These are phyloP conservation scores for Pilophorus perplexus DNA, from an alignment of 2,888 invertebrate genomes.

Conservation along the genomic window DNA sequence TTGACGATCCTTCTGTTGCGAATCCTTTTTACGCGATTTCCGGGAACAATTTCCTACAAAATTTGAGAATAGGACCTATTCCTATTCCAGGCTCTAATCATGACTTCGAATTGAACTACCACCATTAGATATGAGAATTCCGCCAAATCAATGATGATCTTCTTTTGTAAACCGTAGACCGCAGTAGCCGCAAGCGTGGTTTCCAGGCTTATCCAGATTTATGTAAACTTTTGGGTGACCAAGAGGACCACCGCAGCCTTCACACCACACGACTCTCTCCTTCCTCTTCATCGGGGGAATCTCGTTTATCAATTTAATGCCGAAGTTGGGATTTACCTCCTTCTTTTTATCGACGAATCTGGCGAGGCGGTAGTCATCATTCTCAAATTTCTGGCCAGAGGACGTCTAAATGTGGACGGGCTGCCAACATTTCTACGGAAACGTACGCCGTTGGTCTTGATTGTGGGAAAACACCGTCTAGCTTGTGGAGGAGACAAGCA, in stretches of 20 bases:
- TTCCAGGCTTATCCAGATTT: slow-evolving; percentile 95
- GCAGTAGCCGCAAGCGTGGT: slow-evolving; percentile 93
- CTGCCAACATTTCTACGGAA: no score
- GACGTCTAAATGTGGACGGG: no score
- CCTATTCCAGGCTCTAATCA: no score
- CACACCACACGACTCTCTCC: slow-evolving; percentile 82
- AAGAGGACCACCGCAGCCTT: slow-evolving; percentile 91
- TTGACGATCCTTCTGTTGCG: no score
- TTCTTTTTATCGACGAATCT: slow-evolving; percentile 73
- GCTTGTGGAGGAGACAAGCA: no score
- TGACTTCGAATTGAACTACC: no score
- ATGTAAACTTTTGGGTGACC: slow-evolving; percentile 98
- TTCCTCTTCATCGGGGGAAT: slow-evolving; percentile 75
- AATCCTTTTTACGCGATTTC: no score
- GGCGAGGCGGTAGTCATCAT: slow-evolving; percentile 74
- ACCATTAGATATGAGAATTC: no score
- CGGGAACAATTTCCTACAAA: no score
- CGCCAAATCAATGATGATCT: slow-evolving; percentile 60
- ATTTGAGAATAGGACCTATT: no score
- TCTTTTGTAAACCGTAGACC: slow-evolving; percentile 82
- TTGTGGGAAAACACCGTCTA: no score
- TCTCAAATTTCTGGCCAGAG: slow-evolving; percentile 77
- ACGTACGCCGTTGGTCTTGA: no score
- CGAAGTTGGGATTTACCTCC: slow-evolving; percentile 84
- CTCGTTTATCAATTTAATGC: slow-evolving; percentile 82